Evolutionary conservation across 2,113 vertebrate species (phyloP).

Genomic region (Tichodroma muraria): DNA sequence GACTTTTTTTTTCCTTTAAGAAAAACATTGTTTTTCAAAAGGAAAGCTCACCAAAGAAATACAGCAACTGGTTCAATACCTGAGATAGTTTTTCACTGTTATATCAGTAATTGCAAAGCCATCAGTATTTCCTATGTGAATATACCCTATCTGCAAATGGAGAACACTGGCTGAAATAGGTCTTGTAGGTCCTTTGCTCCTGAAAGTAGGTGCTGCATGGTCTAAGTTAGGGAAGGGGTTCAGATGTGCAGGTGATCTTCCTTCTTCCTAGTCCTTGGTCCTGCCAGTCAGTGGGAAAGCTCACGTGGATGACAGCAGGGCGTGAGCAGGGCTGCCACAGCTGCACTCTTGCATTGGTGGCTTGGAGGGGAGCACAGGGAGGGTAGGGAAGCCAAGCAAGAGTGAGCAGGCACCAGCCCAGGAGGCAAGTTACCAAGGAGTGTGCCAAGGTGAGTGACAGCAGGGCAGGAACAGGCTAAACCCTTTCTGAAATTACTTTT

Average conservation of each 20-base stretch:
- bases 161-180: background rate
- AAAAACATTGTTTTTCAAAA: background rate
- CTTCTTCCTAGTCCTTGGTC: background rate
- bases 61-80: background rate
- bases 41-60: background rate
- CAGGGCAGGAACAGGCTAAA: background rate
- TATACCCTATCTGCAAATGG: background rate
- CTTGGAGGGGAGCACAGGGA: background rate
- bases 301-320: background rate
- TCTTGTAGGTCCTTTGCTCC: background rate
- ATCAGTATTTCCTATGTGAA: background rate
- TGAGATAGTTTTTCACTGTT: background rate
- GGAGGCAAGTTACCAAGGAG: background rate
- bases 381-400: background rate
- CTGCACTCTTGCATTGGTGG: accelerated
- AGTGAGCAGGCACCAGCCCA: background rate
- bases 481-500: background rate
- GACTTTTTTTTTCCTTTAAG: background rate
- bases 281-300: background rate
- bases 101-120: background rate
- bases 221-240: background rate
- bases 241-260: background rate
- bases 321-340: background rate
- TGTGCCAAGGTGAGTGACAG: background rate
- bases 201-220: background rate